Percentiles rank a stretch among this genome's conserved stretches.
phyloP scores from a whole-genome alignment of 2,888 invertebrate genomes.

The Eupsilia transversa region DNA sequence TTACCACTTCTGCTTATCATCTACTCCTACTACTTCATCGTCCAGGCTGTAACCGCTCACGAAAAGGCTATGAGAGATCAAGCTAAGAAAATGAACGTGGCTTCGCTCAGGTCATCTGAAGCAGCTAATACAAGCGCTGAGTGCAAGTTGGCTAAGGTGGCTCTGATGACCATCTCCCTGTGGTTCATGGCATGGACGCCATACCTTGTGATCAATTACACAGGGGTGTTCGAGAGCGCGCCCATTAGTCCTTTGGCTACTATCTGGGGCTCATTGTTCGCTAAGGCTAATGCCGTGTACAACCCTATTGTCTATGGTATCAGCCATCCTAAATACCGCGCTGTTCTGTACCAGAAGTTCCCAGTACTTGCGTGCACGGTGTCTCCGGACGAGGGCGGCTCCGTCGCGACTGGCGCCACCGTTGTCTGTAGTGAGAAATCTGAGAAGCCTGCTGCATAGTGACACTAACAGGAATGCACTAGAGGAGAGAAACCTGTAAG shows the following conservation, averaged over 20 bases:
- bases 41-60: slow-evolving; percentile 95
- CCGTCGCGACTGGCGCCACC: slow-evolving; percentile 92
- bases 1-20: slow-evolving; percentile 94
- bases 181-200: slow-evolving; percentile 99
- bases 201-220: slow-evolving; percentile 95
- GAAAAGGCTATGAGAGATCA: slow-evolving; percentile 97
- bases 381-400: slow-evolving; percentile 91
- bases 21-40: slow-evolving; percentile 97
- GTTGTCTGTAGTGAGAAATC: slow-evolving; percentile 92
- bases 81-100: slow-evolving; percentile 98
- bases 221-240: slow-evolving; percentile 94
- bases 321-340: slow-evolving; percentile 95
- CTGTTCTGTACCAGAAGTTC: slow-evolving; percentile 94
- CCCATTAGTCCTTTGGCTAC: slow-evolving; percentile 95
- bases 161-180: slow-evolving; percentile 96
- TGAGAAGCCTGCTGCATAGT: slow-evolving; percentile 91
- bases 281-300: slow-evolving; percentile 97
- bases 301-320: slow-evolving; percentile 98
- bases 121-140: slow-evolving; percentile 95
- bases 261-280: slow-evolving; percentile 97
- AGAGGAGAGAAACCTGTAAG: neutral
- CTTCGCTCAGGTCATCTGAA: slow-evolving; percentile 95
- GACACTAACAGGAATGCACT: neutral
- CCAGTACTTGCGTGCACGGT: slow-evolving; percentile 93
- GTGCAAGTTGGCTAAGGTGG: slow-evolving; percentile 96